These are phyloP conservation scores for Cheilosia variabilis DNA, from an alignment of 2,888 invertebrate species.

Conservation along the genomic window DNA sequence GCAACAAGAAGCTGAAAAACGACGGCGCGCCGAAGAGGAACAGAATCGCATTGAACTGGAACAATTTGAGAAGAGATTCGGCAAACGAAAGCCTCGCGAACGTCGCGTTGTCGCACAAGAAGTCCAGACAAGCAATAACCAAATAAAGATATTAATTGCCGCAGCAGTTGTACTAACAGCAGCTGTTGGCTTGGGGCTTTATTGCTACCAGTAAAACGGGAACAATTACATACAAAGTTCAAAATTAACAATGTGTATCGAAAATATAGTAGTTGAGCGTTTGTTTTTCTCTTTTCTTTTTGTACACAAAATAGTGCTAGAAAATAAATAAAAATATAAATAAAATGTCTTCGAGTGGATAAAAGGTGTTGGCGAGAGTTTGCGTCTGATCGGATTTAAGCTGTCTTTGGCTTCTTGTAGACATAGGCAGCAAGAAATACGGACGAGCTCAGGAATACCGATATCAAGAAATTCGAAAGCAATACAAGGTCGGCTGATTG, in stretches of 20 bases:
- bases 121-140: constrained; percentile 75
- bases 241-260: constrained; percentile 3
- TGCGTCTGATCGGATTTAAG: constrained; percentile 30
- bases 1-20: constrained; percentile 85
- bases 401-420: constrained; percentile 85
- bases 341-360: constrained; percentile 39
- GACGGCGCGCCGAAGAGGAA: constrained; percentile 86
- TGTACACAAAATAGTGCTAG: constrained; percentile 7
- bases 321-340: constrained; percentile 53
- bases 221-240: constrained; percentile 28
- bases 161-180: constrained; percentile 75
- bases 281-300: constrained; percentile 18
- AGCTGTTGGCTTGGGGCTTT: constrained; percentile 79
- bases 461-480: constrained; percentile 89
- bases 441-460: constrained; percentile 88
- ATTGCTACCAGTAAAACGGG: constrained; percentile 78
- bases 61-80: constrained; percentile 90
- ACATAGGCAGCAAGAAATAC: constrained; percentile 89
- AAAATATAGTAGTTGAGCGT: constrained; percentile 36
- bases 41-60: constrained; percentile 89
- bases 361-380: constrained; percentile 1
- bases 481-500: constrained; percentile 91
- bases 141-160: constrained; percentile 77
- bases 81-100: constrained; percentile 86
- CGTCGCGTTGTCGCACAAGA: constrained; percentile 80